phyloP scores from a whole-genome alignment of 2,113 vertebrate species.

The Perca flavescens region DNA sequence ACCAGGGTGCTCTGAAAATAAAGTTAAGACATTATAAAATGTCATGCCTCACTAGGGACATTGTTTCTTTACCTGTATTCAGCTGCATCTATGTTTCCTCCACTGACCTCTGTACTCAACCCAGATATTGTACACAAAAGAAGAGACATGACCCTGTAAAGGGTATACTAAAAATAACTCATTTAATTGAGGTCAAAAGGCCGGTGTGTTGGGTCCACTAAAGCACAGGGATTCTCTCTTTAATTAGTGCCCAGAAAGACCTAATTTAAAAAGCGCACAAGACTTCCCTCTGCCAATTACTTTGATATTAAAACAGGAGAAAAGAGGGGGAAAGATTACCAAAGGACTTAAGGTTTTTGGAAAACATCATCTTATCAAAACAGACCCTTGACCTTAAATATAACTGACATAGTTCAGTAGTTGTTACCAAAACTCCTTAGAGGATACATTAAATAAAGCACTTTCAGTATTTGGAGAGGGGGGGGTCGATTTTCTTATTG shows the following conservation, averaged over 20 bases:
- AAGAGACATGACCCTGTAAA: constrained; percentile 52
- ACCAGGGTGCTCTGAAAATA: background rate
- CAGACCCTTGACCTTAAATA: constrained; percentile 62
- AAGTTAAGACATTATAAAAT: constrained; percentile 25
- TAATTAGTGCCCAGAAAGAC: constrained; percentile 87
- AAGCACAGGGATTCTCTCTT: constrained; percentile 82
- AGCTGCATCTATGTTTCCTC: constrained; percentile 64
- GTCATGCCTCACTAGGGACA: constrained; percentile 16
- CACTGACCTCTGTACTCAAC: constrained; percentile 57
- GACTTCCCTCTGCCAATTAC: constrained; percentile 82
- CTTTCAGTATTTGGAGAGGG: constrained; percentile 23
- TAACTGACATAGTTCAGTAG: constrained; percentile 43
- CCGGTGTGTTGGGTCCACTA: constrained; percentile 76
- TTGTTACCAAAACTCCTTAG: constrained; percentile 56
- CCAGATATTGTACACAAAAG: constrained; percentile 66
- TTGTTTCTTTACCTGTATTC: constrained; percentile 44
- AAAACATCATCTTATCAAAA: constrained; percentile 70
- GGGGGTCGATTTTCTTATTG: constrained; percentile 47
- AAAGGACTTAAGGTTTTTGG: constrained; percentile 56
- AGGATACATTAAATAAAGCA: constrained; percentile 61
- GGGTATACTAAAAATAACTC: constrained; percentile 83
- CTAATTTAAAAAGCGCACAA: constrained; percentile 82
- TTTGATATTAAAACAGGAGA: constrained; percentile 75
- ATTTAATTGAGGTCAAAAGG: constrained; percentile 86
- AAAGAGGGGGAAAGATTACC: constrained; percentile 65